These are phyloP conservation scores for Cosmia pyralina DNA, from an alignment of 2,888 invertebrate species.

Conservation along the genomic window DNA sequence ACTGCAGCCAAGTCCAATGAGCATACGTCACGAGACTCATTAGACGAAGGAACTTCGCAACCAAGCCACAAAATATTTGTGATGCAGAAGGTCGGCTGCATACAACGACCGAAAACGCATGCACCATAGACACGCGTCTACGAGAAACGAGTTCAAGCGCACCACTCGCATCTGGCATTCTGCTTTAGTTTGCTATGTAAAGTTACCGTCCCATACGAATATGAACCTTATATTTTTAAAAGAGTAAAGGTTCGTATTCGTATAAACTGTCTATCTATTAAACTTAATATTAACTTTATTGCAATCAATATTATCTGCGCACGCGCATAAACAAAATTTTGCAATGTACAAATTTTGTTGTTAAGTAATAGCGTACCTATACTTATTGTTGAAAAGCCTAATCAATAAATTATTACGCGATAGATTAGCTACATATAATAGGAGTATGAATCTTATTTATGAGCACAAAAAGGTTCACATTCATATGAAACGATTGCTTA, in stretches of 20 bases:
- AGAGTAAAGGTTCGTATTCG: too few relatives aligned
- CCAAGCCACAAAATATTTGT: neutral
- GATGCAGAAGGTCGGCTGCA: slow-evolving; percentile 1
- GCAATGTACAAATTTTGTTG: too few relatives aligned
- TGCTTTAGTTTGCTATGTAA: neutral
- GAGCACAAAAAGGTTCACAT: neutral
- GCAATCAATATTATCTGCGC: too few relatives aligned
- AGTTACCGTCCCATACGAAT: neutral
- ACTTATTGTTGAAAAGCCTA: too few relatives aligned
- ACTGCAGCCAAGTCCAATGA: slow-evolving; percentile 62
- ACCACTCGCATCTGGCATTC: neutral
- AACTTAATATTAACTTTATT: too few relatives aligned
- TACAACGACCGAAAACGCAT: neutral
- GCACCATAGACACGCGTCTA: neutral
- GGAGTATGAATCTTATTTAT: neutral
- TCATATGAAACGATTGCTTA: neutral
- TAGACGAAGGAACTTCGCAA: slow-evolving; percentile 53
- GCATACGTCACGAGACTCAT: slow-evolving; percentile 63
- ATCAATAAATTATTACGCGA: too few relatives aligned
- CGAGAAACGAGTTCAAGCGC: neutral
- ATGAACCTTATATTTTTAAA: neutral
- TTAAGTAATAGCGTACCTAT: too few relatives aligned
- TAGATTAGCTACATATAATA: neutral
- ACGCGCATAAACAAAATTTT: too few relatives aligned
- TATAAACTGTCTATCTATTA: too few relatives aligned